A percentile compares a stretch with the other conserved stretches of the same genome.
These are phyloP conservation scores for Catharus fuscescens DNA, from an alignment of 2,113 vertebrate species.

Conservation along the genomic window DNA sequence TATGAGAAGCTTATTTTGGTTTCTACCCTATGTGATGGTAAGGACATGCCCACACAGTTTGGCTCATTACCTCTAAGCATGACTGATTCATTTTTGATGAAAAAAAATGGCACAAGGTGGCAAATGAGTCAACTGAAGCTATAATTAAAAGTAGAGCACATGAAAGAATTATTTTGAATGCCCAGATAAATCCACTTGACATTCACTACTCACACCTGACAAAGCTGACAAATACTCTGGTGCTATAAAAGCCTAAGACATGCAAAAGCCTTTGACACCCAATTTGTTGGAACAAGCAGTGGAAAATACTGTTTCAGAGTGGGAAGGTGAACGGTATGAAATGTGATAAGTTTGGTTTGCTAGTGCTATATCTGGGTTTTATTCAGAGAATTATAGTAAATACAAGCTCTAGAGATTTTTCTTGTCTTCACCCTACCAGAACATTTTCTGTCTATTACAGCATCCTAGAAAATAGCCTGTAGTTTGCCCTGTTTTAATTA, in stretches of 20 bases:
- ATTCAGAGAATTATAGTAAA: background rate
- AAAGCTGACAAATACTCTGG: constrained; percentile 15
- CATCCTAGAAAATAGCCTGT: background rate
- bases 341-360: background rate
- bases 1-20: constrained; percentile 40
- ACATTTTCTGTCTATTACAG: background rate
- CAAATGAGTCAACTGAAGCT: constrained; percentile 36
- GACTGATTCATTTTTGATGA: constrained; percentile 32
- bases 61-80: background rate
- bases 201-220: constrained; percentile 11
- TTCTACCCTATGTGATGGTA: constrained; percentile 9
- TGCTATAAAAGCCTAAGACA: constrained; percentile 13
- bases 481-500: background rate
- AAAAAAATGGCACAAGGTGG: constrained; percentile 12
- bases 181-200: constrained; percentile 26
- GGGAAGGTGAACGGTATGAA: background rate
- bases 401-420: background rate
- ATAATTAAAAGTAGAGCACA: background rate
- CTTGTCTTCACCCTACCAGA: background rate
- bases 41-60: constrained; percentile 24
- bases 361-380: background rate
- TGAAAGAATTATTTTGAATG: constrained; percentile 37
- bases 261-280: background rate
- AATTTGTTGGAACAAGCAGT: background rate
- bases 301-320: constrained; percentile 1